Percentiles rank a stretch among this genome's conserved stretches.
Conservation (phyloP, 2,113 vertebrate species). For the Regulus satrapa region DNA sequence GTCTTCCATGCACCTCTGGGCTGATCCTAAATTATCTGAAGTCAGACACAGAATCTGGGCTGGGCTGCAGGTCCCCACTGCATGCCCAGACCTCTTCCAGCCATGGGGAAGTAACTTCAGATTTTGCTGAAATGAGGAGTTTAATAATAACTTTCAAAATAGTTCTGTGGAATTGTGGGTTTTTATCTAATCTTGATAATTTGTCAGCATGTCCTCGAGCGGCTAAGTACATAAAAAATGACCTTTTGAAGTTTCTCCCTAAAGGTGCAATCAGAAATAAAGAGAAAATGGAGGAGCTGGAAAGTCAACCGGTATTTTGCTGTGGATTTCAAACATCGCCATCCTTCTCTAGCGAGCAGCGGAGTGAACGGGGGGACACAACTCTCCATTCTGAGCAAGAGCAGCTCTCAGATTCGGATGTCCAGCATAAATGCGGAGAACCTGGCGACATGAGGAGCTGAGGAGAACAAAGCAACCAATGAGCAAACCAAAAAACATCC, state of each 20-base stretch:
- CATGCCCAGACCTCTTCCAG: neutral
- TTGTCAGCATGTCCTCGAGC: constrained; percentile 74
- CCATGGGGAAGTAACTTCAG: neutral
- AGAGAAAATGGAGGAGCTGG: constrained; percentile 99
- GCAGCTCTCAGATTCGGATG: constrained; percentile 99
- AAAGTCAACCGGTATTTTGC: constrained; percentile 99
- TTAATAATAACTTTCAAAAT: neutral
- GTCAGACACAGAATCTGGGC: neutral
- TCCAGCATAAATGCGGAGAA: constrained; percentile 94
- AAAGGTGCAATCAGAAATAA: constrained; percentile 99
- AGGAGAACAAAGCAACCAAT: neutral
- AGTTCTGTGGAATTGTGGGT: neutral
- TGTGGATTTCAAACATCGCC: constrained; percentile 98
- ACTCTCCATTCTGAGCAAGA: constrained; percentile 99
- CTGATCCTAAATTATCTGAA: neutral
- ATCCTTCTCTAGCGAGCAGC: constrained; percentile 97
- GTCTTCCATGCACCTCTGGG: neutral
- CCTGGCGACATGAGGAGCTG: constrained; percentile 86
- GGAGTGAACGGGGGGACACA: constrained; percentile 97
- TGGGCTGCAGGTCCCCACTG: neutral
- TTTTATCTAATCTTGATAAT: constrained; percentile 45
- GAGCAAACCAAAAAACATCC: constrained; percentile 24
- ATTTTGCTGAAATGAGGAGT: neutral
- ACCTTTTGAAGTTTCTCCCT: constrained; percentile 88
- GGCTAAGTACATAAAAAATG: constrained; percentile 84